A percentile compares a stretch with the other conserved stretches of the same genome.
Evolutionary conservation across 2,888 invertebrate genomes (phyloP).

Genomic region (Rutpela maculata): DNA sequence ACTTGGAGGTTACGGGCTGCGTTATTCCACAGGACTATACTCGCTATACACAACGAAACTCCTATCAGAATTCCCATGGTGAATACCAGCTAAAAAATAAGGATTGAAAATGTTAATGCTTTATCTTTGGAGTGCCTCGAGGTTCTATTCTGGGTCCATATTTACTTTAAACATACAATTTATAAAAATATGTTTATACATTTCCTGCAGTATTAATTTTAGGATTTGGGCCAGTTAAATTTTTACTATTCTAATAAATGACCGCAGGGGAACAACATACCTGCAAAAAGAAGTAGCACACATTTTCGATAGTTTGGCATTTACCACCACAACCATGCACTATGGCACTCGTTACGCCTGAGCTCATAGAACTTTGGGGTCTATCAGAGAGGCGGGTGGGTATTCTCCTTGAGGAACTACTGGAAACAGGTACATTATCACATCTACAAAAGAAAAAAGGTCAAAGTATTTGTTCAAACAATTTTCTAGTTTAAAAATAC

Average conservation of each 20-base stretch:
- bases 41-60: conserved; percentile 80
- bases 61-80: conserved; percentile 81
- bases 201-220: no score
- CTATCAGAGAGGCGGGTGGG: conserved; percentile 63
- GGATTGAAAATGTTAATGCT: background rate
- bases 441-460: conserved; percentile 51
- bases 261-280: conserved; percentile 68
- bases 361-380: conserved; percentile 70
- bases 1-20: conserved; percentile 81
- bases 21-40: conserved; percentile 79
- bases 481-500: conserved; percentile 19
- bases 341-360: conserved; percentile 74
- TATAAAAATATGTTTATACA: no score
- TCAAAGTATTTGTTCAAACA: conserved; percentile 13
- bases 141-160: background rate
- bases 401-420: conserved; percentile 51
- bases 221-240: no score
- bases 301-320: conserved; percentile 83
- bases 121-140: background rate
- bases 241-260: background rate
- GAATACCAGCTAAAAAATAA: conserved; percentile 77
- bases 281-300: conserved; percentile 83
- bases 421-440: conserved; percentile 57
- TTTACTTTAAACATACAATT: no score
- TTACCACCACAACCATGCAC: conserved; percentile 83